Evolutionary conservation across 2,113 vertebrate genomes (phyloP).

Genomic region (Toxotes jaculatrix): DNA sequence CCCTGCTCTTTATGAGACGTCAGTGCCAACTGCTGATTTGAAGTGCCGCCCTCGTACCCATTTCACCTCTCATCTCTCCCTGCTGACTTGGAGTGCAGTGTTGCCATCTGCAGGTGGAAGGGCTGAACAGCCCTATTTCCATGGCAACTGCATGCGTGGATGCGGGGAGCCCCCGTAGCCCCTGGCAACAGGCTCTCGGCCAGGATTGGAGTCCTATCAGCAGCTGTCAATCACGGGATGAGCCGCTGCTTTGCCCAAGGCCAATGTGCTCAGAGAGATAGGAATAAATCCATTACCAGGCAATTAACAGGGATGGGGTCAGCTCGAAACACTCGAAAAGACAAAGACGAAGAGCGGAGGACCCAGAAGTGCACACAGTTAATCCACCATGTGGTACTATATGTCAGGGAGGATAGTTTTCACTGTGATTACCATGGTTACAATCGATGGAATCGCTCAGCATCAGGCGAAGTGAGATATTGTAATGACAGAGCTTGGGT

Average conservation of each 20-base stretch:
- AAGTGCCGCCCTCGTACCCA: neutral
- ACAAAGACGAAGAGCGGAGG: neutral
- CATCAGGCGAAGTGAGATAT: neutral
- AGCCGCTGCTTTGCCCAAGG: constrained; percentile 4
- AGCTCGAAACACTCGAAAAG: neutral
- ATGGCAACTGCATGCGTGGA: constrained; percentile 80
- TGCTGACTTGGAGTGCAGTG: constrained; percentile 34
- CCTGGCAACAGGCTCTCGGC: constrained; percentile 76
- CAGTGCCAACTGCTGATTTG: neutral
- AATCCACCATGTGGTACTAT: neutral
- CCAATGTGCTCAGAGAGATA: constrained; percentile 23
- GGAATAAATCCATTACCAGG: constrained; percentile 28
- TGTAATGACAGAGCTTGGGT: neutral
- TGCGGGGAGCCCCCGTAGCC: constrained; percentile 60
- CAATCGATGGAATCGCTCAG: neutral
- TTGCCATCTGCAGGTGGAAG: constrained; percentile 80
- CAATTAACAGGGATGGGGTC: neutral
- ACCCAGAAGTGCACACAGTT: neutral
- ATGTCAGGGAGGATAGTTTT: constrained; percentile 8
- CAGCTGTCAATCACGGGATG: constrained; percentile 59
- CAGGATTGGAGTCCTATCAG: constrained; percentile 42
- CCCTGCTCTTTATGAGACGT: neutral
- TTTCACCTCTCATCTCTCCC: neutral
- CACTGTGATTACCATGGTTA: constrained; percentile 16
- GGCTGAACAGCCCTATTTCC: constrained; percentile 70